Base-by-base conservation (phyloP, 1,140 invertebrate genomes). In the Pteromalus puparum region DNA sequence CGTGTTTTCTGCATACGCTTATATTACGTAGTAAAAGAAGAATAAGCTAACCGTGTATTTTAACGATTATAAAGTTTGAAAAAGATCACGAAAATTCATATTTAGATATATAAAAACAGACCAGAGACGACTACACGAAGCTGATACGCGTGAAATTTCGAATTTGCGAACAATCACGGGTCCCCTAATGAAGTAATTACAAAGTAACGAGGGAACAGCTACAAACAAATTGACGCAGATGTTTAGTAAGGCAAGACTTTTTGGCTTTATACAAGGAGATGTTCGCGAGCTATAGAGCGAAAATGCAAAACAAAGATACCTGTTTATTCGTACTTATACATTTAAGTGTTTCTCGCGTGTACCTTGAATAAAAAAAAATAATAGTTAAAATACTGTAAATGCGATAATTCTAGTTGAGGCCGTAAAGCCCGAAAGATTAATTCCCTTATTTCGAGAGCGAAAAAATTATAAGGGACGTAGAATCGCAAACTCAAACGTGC, bases 1-100 rank as follows among this genome's bases (percentile, higher is more conserved):
- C 87, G 87, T 88, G 86, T 88, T 88, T 88, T 89, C 86, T 87
- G 86, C 85, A 88, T 86, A 88, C 86, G 86, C 87, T 87, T 87
- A 89, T 77, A 73, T 38, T 34, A 61, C 18, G 2, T 73, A 75
- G 34, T 24, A 67, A 80, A 61, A 65, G 61, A 67, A 75, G 24
- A 84, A 77, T 76, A 48, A 61, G n/a, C 34, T 18, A 70, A 78
- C 12, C 21, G 73, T 61, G 53, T 61, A 61, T 61, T 61, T 61
- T 61, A 7, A 61, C 53, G 21, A 61, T n/a, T 7, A 73, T n/a
- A 21, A 73, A 10, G 34, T 34, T 73, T n/a, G 18, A 34, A 61
- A 38, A 26, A 72, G 15, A 28, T 15, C 28, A 72, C 38, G 72
- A 18, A 42, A 73, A 73, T 38, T 61, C 21, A 21, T 7, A 61